Evolutionary conservation across 2,888 invertebrate genomes (phyloP).

Genomic region (Ophioninae sp.): DNA sequence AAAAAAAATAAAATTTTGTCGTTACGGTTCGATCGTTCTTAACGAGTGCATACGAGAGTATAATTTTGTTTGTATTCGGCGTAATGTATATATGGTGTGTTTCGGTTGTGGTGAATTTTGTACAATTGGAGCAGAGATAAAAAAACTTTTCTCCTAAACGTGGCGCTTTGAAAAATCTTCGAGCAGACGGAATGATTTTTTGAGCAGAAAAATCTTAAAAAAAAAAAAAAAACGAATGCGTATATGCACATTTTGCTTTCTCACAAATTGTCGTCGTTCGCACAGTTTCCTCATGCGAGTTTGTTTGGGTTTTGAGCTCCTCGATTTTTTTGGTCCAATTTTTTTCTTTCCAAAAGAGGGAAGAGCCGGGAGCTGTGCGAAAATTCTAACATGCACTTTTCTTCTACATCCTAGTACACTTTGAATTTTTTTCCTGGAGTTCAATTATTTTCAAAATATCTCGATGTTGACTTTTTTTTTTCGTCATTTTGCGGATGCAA

Average conservation of each 20-base stretch:
- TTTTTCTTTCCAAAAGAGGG: too few species aligned
- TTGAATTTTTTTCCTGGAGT: not conserved
- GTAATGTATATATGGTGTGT: conserved; percentile 38
- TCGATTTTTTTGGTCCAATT: not conserved
- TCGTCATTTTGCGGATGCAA: not conserved
- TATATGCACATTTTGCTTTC: conserved; percentile 34
- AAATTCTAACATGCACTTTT: conserved; percentile 13
- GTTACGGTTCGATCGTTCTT: conserved; percentile 23
- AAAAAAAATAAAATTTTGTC: too few species aligned
- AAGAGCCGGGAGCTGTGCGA: not conserved
- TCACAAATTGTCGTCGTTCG: conserved; percentile 38
- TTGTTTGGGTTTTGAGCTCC: not conserved
- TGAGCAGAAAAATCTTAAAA: not conserved
- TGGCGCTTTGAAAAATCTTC: conserved; percentile 1
- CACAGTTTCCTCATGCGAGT: conserved; percentile 8
- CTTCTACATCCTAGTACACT: not conserved
- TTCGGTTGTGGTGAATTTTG: conserved; percentile 35
- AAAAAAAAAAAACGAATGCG: not conserved
- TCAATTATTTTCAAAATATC: not conserved
- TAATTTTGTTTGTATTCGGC: conserved; percentile 24
- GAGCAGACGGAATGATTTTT: conserved; percentile 11
- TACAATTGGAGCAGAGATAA: conserved; percentile 1
- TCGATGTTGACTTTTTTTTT: conserved; percentile 1
- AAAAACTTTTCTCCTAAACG: not conserved
- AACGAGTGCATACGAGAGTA: not conserved